Base-by-base conservation (phyloP, 2,797 vertebrate species). In the Sylvilagus floridanus region DNA sequence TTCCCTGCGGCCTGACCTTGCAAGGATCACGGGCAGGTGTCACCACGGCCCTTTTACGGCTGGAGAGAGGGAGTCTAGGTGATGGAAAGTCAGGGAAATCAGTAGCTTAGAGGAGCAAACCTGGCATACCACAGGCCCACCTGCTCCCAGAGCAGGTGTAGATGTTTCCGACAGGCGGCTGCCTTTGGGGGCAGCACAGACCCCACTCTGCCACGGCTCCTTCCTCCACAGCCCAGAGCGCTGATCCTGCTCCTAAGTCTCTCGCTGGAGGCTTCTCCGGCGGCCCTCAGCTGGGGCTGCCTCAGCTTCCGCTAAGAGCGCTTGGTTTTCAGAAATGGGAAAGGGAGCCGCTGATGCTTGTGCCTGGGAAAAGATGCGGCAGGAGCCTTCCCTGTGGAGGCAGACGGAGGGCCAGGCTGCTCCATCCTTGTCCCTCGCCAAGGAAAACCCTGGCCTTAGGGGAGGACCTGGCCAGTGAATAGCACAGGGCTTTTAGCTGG, bases 141-240 rank as follows among this genome's bases (percentile, higher is more conserved):
- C 60, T 57, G 14, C 35, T 9, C 66, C 14, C 19, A 65, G 71
- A 26, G 17, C 24, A n/a, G 37, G 65, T 65, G 28, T 22, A 24
- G 75, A n/a, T 65, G 72, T 5, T 26, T 9, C 17, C 0, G 1
- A 1, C 1, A 30, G 32, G 54, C n/a, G 19, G 2, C 37, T 32
- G 9, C 5, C 12, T 71, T 6, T 26, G 54, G 54, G 54, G 9
- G 7, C 63, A 47, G 12, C 12, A 6, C 72, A 35, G 85, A 72
- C 60, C 14, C 73, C 32, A n/a, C 42, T 62, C 85, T 13, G 54
- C 16, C 30, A 10, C 5, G 21, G 32, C 35, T 66, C 60, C 54
- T 66, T 35, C 32, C 17, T 62, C 35, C 1, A 7, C 10, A 79
- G 32, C n/a, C 72, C 66, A 28, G 14, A 65, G 37, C 21, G 28